A percentile compares a stretch with the other conserved stretches of the same genome.
These are phyloP conservation scores for Chrysopilus asiliformis DNA, from an alignment of 2,888 invertebrate species.

Conservation along the genomic window DNA sequence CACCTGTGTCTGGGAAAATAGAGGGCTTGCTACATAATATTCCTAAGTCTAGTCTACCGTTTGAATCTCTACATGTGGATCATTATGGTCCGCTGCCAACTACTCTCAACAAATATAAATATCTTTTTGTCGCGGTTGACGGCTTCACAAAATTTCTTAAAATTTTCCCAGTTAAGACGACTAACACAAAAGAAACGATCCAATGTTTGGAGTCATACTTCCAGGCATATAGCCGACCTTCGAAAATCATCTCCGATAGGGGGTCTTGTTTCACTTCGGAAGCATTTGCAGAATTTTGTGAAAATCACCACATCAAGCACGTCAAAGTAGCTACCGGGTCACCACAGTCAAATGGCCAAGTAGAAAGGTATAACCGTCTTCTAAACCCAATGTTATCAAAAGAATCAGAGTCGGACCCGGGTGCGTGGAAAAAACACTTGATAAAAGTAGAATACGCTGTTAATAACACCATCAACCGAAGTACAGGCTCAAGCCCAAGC, in stretches of 20 bases:
- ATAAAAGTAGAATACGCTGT: slow-evolving; percentile 17
- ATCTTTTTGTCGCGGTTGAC: slow-evolving; percentile 8
- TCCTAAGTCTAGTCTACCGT: slow-evolving; percentile 19
- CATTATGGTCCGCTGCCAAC: slow-evolving; percentile 11
- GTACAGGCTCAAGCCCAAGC: slow-evolving; percentile 19
- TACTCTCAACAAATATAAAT: slow-evolving; percentile 5
- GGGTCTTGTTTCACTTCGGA: not conserved
- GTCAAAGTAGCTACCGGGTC: too few species aligned
- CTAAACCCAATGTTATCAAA: too few species aligned
- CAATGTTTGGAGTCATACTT: not conserved
- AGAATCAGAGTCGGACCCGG: too few species aligned
- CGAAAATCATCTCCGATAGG: not conserved
- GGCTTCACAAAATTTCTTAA: slow-evolving; percentile 6
- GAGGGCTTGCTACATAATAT: slow-evolving; percentile 21
- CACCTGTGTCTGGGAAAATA: not conserved
- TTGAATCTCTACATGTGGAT: slow-evolving; percentile 13
- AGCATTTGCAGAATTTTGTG: not conserved
- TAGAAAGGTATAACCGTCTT: not conserved
- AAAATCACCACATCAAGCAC: not conserved
- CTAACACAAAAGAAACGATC: not conserved
- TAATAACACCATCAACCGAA: slow-evolving; percentile 19
- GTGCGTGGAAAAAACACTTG: slow-evolving; percentile 14
- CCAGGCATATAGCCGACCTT: not conserved
- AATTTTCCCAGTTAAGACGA: not conserved
- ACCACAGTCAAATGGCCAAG: not conserved